Evolutionary conservation across 2,888 invertebrate species (phyloP), one percentile per base, ranked within the genome.

Genomic region (Aporophyla nigra): DNA sequence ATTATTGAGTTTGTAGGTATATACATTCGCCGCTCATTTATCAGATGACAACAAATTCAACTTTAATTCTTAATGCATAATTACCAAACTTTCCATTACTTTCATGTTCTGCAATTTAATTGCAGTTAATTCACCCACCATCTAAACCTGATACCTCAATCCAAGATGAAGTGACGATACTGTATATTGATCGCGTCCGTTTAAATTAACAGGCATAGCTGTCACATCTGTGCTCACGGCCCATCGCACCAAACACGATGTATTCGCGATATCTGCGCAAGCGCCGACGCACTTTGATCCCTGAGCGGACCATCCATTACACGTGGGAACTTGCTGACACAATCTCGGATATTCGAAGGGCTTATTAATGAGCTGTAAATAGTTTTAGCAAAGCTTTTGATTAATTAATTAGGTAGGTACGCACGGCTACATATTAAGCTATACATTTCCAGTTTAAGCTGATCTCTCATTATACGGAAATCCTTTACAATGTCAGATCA

Each of bases 111-210:
- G 40, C 19, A 61, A 7, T 3, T 27, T 19, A 68, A 40, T 27
- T 61, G 24, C 70, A 33, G 53, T 62, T 65, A 51, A 24, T 71
- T 66, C 40, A 71, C n/a, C 27, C n/a, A 58, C 24, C 62, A 87
- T 86, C 76, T 71, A 72, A 82, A 65, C 78, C 65, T 66, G 76
- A 79, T 76, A 74, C 70, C 27, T 81, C 75, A 78, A 72, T 80
- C 65, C 71, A 59, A 53, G 89, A 87, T 87, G 86, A 78, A 85
- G 88, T 90, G 93, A 93, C 92, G 93, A 91, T 90, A 89, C 80
- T 92, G 91, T 93, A 92, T 95, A 96, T 95, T 94, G 94, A 96
- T 95, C 80, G 90, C 92, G 93, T 94, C 92, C 95, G 94, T 94
- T 95, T 94, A 94, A 88, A 94, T 95, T 93, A 94, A 94, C 94